Base-by-base conservation (phyloP, 2,113 vertebrate genomes). In the Nothobranchius kuhntae region DNA sequence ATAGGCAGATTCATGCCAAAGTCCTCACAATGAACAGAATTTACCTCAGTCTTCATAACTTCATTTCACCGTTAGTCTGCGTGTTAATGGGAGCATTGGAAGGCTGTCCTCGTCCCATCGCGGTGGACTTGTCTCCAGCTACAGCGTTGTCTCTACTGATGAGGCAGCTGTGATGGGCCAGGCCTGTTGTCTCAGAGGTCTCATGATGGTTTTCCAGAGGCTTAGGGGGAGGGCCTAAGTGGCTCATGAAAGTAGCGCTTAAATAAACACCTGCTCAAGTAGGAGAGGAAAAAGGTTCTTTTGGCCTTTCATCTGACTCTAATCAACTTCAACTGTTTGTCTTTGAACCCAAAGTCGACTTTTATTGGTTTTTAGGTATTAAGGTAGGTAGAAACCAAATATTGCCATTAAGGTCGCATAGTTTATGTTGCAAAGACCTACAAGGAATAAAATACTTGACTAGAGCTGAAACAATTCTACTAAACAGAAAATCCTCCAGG, bases 191-290 rank as follows among this genome's bases (percentile, higher is more conserved):
- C 70, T 79, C 80, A 56, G 56, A 77, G 75, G 70, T 74, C 68
- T 62, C 66, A 78, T 87, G 81, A 90, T 83, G 4, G 44, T 87
- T 89, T 91, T 75, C 84, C 72, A 77, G 84, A 85, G 88, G 77
- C 82, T 83, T 69, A 56, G 71, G 71, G 67, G 78, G 80, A 64
- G 61, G 58, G 78, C 78, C 73, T 85, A 80, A 86, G 80, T 74
- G 75, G 71, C 81, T 89, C 86, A 87, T 90, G 83, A 89, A 90
- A 81, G 64, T 36, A 47, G 79, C 77, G 73, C 73, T 90, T 89
- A 85, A 82, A 88, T 87, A 91, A 91, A 93, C 84, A 90, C 81
- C 44, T 51, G 77, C 65, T 80, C 46, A 47, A 52, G 56, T 82
- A 78, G 26, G 64, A 52, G 65, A 83, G 53, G 11, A 8, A 3